Percentiles rank a stretch among this genome's conserved stretches.
Evolutionary conservation across 2,113 vertebrate species (phyloP).

Genomic region (Mesocricetus auratus): DNA sequence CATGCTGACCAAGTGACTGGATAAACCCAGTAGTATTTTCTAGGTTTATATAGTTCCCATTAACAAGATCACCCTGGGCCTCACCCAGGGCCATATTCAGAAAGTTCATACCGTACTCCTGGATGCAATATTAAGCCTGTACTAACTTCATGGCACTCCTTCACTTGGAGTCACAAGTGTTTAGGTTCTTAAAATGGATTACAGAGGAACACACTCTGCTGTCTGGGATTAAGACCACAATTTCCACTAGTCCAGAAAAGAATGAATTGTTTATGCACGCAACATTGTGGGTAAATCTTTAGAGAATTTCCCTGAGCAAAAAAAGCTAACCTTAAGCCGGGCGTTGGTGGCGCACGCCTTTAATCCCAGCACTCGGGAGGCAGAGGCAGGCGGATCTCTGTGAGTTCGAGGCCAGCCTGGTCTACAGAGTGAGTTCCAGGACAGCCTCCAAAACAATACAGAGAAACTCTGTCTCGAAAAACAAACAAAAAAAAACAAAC

Average conservation of each 20-base stretch:
- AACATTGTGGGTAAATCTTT: not conserved
- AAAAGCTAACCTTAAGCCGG: not conserved
- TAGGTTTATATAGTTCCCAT: not conserved
- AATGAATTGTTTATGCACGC: not conserved
- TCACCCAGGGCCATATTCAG: not conserved
- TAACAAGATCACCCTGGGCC: not conserved
- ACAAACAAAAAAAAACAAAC: too few species aligned
- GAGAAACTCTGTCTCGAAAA: too few species aligned
- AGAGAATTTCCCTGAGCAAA: not conserved
- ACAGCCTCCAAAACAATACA: too few species aligned
- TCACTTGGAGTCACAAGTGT: not conserved
- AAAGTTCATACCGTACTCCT: not conserved
- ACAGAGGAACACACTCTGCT: not conserved
- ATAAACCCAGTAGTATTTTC: not conserved
- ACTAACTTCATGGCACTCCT: not conserved
- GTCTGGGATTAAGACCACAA: not conserved
- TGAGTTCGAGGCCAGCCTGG: too few species aligned
- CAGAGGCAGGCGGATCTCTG: too few species aligned
- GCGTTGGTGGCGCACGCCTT: too few species aligned
- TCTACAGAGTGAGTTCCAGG: too few species aligned
- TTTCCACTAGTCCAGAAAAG: not conserved
- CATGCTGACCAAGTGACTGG: not conserved
- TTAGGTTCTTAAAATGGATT: slow-evolving; percentile 15
- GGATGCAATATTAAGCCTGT: not conserved
- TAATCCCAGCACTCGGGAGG: too few species aligned